Evolutionary conservation across 1,140 invertebrate genomes (phyloP).

Genomic region (Mercenaria mercenaria): DNA sequence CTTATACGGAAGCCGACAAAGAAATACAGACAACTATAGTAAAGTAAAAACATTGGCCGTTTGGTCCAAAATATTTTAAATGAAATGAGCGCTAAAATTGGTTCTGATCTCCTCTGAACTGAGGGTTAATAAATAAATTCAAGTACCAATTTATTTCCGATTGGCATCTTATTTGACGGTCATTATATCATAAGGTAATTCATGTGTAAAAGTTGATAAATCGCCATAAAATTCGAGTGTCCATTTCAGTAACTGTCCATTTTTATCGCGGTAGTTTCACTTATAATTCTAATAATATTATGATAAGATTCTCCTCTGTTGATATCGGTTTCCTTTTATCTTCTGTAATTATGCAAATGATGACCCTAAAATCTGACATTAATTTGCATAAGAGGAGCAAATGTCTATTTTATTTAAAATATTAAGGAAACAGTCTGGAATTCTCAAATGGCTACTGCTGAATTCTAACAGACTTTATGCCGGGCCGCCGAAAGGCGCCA

Average conservation of each 20-base stretch:
- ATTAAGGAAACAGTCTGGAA: background rate
- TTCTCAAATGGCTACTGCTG: too few species aligned
- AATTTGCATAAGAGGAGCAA: slow-evolving; percentile 26
- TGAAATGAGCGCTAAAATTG: too few species aligned
- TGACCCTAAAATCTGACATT: background rate
- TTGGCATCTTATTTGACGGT: background rate
- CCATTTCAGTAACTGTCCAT: slow-evolving; percentile 9
- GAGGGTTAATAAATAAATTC: background rate
- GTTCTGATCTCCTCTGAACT: too few species aligned
- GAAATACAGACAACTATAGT: too few species aligned
- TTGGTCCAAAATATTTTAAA: too few species aligned
- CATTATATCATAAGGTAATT: slow-evolving; percentile 16
- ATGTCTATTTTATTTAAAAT: background rate
- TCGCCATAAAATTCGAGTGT: slow-evolving; percentile 28
- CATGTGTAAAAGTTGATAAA: slow-evolving; percentile 37
- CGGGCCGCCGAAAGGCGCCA: too few species aligned
- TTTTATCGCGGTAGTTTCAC: slow-evolving; percentile 22
- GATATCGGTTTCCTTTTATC: slow-evolving; percentile 45
- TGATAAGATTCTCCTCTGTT: slow-evolving; percentile 6
- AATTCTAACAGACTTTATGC: too few species aligned
- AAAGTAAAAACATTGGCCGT: too few species aligned
- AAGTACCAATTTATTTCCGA: background rate
- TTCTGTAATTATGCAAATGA: slow-evolving; percentile 17
- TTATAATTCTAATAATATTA: slow-evolving; percentile 50
- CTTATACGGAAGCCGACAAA: too few species aligned